Conservation (phyloP, 2,888 invertebrate species). For the Saturnia japonica region DNA sequence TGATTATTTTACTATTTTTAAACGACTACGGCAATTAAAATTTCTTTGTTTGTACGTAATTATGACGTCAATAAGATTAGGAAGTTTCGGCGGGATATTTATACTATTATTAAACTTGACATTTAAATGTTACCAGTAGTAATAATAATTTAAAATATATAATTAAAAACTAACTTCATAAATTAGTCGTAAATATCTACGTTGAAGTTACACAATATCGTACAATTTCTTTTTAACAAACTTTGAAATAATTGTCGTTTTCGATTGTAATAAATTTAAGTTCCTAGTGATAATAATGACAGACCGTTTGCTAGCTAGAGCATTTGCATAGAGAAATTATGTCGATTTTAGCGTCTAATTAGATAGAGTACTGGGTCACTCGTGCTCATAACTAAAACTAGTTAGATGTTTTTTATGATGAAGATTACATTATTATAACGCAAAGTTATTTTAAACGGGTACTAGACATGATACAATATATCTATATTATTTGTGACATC, state of each 20-base stretch:
- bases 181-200: too few relatives aligned
- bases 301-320: not conserved
- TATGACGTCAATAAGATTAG: not conserved
- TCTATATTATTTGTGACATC: not conserved
- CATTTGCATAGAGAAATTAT: not conserved
- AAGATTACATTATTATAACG: too few relatives aligned
- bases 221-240: not conserved
- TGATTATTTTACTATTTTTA: slow-evolving; percentile 10
- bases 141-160: not conserved
- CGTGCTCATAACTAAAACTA: not conserved
- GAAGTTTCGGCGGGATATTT: not conserved
- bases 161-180: not conserved
- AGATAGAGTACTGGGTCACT: not conserved
- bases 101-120: not conserved
- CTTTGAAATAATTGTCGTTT: too few relatives aligned
- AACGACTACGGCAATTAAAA: not conserved
- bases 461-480: too few relatives aligned
- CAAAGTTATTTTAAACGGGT: too few relatives aligned
- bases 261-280: too few relatives aligned
- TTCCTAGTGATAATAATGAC: not conserved
- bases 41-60: slow-evolving; percentile 11
- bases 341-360: not conserved
- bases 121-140: not conserved
- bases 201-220: not conserved
- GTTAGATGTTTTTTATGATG: not conserved